Conservation (phyloP, 2,797 vertebrate species). For the Molossus molossus region DNA sequence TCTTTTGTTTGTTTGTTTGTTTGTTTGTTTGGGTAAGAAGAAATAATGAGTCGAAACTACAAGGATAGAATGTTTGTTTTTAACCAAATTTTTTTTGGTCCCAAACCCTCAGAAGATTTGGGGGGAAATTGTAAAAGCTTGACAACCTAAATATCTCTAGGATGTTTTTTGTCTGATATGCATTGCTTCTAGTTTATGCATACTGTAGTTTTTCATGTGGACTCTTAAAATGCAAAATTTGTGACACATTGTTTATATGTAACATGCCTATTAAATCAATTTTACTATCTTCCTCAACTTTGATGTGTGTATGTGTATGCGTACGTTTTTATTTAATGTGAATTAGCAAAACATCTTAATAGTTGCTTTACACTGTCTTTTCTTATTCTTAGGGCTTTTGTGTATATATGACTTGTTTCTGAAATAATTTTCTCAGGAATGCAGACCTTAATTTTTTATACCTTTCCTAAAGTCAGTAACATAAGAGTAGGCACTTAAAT, state of each 20-base stretch:
- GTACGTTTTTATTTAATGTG: constrained; percentile 66
- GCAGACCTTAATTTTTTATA: constrained; percentile 77
- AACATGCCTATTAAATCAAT: constrained; percentile 77
- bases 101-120: constrained; percentile 6
- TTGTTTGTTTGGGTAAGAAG: constrained; percentile 47
- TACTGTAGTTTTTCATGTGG: constrained; percentile 72
- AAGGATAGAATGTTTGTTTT: constrained; percentile 51
- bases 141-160: constrained; percentile 22
- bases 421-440: constrained; percentile 74
- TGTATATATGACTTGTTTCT: constrained; percentile 64
- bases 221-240: constrained; percentile 64
- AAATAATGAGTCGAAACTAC: constrained; percentile 12
- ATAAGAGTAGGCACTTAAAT: constrained; percentile 23
- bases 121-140: constrained; percentile 52
- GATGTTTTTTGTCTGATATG: constrained; percentile 52
- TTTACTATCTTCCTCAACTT: constrained; percentile 73
- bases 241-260: constrained; percentile 64
- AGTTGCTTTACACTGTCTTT: constrained; percentile 38
- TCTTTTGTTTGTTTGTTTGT: background rate
- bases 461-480: constrained; percentile 64
- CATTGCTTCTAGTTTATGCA: constrained; percentile 71
- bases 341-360: constrained; percentile 40
- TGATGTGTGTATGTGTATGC: background rate
- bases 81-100: background rate
- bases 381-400: constrained; percentile 69